phyloP scores from a whole-genome alignment of 2,888 invertebrate genomes.

The Atherix ibis region DNA sequence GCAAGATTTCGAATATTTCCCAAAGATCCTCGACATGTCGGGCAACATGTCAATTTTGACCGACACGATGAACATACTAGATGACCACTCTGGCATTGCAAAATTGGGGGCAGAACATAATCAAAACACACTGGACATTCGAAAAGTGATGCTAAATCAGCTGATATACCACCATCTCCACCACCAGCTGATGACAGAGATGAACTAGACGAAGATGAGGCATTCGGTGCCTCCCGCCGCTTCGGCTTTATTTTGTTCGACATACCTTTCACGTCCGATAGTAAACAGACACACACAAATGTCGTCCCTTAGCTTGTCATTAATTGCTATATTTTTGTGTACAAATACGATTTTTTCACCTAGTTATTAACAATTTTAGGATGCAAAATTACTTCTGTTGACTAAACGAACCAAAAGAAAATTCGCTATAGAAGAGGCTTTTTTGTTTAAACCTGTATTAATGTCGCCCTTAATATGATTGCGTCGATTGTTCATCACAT shows the following conservation, averaged over 20 bases:
- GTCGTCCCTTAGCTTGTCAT: neutral
- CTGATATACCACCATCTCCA: constrained; percentile 44
- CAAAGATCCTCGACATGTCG: constrained; percentile 92
- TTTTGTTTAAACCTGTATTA: no score
- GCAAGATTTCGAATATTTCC: constrained; percentile 96
- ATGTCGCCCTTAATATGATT: no score
- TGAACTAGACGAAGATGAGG: constrained; percentile 32
- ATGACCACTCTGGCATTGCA: constrained; percentile 98
- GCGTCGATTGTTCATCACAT: no score
- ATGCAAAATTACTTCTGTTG: no score
- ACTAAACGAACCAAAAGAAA: no score
- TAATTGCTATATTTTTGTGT: neutral
- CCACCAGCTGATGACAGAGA: constrained; percentile 32
- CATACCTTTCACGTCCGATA: no score
- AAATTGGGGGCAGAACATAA: constrained; percentile 95
- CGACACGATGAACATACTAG: constrained; percentile 95
- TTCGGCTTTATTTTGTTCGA: constrained; percentile 33
- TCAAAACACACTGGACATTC: constrained; percentile 98
- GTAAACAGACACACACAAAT: no score
- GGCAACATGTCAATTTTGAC: constrained; percentile 92
- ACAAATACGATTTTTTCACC: neutral
- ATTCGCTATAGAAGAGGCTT: no score
- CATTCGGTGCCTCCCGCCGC: constrained; percentile 24
- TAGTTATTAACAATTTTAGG: no score
- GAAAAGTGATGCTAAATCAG: constrained; percentile 79